Percentiles rank a stretch among this genome's conserved stretches.
Evolutionary conservation across 2,113 vertebrate species (phyloP).

Genomic region (Chloebia gouldiae): DNA sequence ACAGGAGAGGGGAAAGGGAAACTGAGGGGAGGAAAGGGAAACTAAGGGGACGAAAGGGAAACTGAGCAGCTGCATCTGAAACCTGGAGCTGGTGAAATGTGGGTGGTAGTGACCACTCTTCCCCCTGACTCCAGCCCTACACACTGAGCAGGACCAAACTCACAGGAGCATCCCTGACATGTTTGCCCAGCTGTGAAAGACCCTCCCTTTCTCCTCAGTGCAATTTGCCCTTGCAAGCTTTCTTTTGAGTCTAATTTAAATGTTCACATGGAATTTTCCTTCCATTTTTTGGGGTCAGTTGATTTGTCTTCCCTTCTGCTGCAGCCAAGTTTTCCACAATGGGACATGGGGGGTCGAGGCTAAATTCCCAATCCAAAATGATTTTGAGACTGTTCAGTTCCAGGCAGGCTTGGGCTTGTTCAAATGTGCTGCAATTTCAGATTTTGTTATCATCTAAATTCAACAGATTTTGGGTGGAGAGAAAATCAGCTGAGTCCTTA

Average conservation of each 20-base stretch:
- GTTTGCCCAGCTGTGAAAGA: not conserved
- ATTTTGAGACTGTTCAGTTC: not conserved
- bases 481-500: not conserved
- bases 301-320: not conserved
- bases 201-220: accelerated
- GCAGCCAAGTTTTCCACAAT: not conserved
- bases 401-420: not conserved
- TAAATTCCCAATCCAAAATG: not conserved
- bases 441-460: not conserved
- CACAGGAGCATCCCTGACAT: not conserved
- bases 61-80: not conserved
- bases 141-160: not conserved
- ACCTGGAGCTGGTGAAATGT: not conserved
- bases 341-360: not conserved
- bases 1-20: not conserved
- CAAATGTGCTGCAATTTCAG: not conserved
- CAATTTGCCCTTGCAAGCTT: not conserved
- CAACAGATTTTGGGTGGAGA: not conserved
- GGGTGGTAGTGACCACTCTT: not conserved
- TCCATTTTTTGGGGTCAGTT: not conserved
- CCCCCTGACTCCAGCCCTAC: not conserved
- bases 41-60: not conserved
- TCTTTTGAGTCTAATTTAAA: not conserved
- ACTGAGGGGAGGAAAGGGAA: not conserved
- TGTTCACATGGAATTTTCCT: not conserved